These are phyloP conservation scores for Parapristionchus giblindavisi DNA, from an alignment of 2,888 invertebrate genomes.

Conservation along the genomic window DNA sequence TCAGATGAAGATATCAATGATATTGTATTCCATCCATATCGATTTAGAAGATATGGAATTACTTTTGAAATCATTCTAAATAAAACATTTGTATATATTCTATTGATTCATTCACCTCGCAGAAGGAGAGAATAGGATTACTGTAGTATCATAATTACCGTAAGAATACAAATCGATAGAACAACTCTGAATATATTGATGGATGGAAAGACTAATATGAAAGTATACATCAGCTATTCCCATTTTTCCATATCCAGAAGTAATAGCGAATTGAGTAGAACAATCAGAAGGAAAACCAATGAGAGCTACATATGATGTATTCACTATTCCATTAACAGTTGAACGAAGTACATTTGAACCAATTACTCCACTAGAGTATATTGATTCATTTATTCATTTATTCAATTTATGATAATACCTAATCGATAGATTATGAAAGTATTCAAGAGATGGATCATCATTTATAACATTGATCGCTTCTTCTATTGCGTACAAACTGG, in stretches of 20 bases:
- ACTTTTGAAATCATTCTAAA: neutral
- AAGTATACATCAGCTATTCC: constrained; percentile 45
- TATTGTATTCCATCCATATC: constrained; percentile 29
- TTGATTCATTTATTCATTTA: neutral
- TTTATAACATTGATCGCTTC: neutral
- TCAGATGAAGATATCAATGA: constrained; percentile 6
- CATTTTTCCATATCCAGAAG: constrained; percentile 39
- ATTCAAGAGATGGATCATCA: neutral
- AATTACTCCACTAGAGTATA: neutral
- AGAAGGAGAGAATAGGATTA: constrained; percentile 30
- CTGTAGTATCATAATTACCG: constrained; percentile 17
- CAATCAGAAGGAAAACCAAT: constrained; percentile 29
- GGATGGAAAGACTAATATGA: neutral
- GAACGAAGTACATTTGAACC: constrained; percentile 4
- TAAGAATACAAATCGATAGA: constrained; percentile 20
- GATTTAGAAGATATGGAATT: neutral
- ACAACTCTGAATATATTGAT: constrained; percentile 2
- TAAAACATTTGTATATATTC: neutral
- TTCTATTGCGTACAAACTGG: neutral
- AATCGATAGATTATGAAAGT: constrained; percentile 30
- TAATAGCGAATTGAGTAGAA: constrained; percentile 23
- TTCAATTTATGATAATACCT: neutral
- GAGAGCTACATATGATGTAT: neutral
- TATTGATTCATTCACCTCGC: neutral
- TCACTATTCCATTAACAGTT: neutral